Evolutionary conservation across 2,113 vertebrate species (phyloP), one percentile per base, ranked within the genome.

Genomic region (Coptodon rendalli): DNA sequence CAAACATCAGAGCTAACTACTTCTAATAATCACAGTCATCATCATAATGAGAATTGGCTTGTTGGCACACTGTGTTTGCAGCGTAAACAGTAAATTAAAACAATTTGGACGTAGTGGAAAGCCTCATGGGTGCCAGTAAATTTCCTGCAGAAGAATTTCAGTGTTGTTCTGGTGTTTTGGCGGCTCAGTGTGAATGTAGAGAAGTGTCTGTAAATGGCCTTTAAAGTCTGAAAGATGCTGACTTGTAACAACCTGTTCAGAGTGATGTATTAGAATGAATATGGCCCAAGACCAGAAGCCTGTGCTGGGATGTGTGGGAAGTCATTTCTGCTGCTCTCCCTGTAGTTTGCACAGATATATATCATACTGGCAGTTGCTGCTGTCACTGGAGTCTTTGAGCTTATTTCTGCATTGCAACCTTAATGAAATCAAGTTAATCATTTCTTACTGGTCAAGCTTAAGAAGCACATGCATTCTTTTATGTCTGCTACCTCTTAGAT

Each of bases 371-470:
- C 92, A 91, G 89, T 73, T 88, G 52, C 85, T 54, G 90, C 88
- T 71, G 83, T 36, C 83, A 40, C 87, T 45, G 81, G 90, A 93
- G 80, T 80, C 89, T 79, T 59, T 34, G 87, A 76, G 85, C 84
- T 80, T 50, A 59, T 59, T 91, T 91, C 91, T 93, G 89, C 93
- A 34, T 85, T 92, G 91, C 88, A 91, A 91, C 68, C 84, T 87
- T 88, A 91, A 92, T 94, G 87, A 86, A 92, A 94, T 89, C 66
- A 82, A 85, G 68, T 92, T 83, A 88, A 92, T 94, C 79, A 82
- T 90, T 81, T n/a, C 78, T 86, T 87, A 79, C 81, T 76, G 78
- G 89, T 93, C 89, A 61, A 87, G 71, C 80, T 27, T 59, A 83
- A 81, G 89, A 57, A 81, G 81, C 81, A 17, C 79, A 83, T 50